Conservation (phyloP, 1,140 invertebrate species). For the Zaprionus capensis region DNA sequence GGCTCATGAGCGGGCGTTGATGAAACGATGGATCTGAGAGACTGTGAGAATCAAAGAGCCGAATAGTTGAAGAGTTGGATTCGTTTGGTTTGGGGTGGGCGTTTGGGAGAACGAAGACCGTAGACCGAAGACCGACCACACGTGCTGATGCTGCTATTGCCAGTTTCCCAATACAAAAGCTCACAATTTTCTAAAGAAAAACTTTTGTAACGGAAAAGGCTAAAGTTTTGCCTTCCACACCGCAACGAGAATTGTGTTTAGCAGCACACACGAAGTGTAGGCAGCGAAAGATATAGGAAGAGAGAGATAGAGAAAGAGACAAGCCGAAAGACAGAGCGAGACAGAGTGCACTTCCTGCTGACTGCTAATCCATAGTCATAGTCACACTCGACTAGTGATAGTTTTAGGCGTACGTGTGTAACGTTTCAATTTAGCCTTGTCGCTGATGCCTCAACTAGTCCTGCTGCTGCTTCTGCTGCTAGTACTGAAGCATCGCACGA, state of each 20-base stretch:
- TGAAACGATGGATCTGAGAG: constrained; percentile 17
- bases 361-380: constrained; percentile 76
- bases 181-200: constrained; percentile 81
- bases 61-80: constrained; percentile 6
- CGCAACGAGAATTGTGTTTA: constrained; percentile 80
- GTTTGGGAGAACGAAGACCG: constrained; percentile 5
- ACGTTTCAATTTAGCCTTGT: constrained; percentile 74
- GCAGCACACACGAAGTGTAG: constrained; percentile 58
- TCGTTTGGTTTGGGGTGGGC: constrained; percentile 24
- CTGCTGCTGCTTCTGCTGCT: constrained; percentile 4
- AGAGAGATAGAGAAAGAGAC: not conserved
- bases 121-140: constrained; percentile 44
- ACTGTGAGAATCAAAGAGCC: constrained; percentile 26
- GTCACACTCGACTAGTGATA: constrained; percentile 79
- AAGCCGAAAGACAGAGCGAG: not conserved
- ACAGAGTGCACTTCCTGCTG: constrained; percentile 51
- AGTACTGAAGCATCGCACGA: constrained; percentile 24
- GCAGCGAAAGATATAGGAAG: constrained; percentile 30
- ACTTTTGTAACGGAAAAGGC: constrained; percentile 82
- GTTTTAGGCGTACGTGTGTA: constrained; percentile 82
- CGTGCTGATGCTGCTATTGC: constrained; percentile 51
- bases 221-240: constrained; percentile 80
- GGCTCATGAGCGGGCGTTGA: constrained; percentile 76
- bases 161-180: constrained; percentile 72
- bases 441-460: not conserved